Evolutionary conservation across 2,888 invertebrate species (phyloP).

Genomic region (Lasius fuliginosus): DNA sequence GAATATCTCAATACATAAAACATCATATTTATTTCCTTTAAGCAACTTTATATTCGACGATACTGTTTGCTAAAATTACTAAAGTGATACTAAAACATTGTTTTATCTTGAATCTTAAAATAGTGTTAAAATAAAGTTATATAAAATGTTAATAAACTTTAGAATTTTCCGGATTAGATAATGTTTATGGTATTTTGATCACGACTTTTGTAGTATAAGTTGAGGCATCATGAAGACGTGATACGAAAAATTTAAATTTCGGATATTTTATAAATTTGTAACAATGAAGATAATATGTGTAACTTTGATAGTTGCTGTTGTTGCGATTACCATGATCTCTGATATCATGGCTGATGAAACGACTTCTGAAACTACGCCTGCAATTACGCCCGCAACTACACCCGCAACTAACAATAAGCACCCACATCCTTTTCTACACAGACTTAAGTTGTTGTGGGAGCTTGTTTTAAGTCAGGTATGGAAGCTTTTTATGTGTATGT

Average conservation of each 20-base stretch:
- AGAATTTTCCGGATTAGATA: background rate
- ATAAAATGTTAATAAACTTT: background rate
- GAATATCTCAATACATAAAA: background rate
- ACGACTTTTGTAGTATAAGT: background rate
- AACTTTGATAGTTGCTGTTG: background rate
- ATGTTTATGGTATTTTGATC: background rate
- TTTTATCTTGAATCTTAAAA: background rate
- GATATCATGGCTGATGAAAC: background rate
- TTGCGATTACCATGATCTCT: background rate
- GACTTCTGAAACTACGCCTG: too few species aligned
- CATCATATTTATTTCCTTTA: background rate
- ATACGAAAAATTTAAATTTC: background rate
- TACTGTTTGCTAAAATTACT: background rate
- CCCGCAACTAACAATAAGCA: too few species aligned
- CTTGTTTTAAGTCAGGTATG: too few species aligned
- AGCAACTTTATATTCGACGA: conserved; percentile 2
- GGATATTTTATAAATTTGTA: background rate
- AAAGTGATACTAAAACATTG: background rate
- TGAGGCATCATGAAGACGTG: background rate
- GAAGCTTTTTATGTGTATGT: too few species aligned
- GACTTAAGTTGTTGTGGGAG: too few species aligned
- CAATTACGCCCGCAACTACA: too few species aligned
- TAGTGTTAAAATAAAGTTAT: too few species aligned
- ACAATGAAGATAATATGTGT: background rate
- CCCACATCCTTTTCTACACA: too few species aligned